Evolutionary conservation across 2,888 invertebrate species (phyloP).

Genomic region (Hipparchia sbordonii): DNA sequence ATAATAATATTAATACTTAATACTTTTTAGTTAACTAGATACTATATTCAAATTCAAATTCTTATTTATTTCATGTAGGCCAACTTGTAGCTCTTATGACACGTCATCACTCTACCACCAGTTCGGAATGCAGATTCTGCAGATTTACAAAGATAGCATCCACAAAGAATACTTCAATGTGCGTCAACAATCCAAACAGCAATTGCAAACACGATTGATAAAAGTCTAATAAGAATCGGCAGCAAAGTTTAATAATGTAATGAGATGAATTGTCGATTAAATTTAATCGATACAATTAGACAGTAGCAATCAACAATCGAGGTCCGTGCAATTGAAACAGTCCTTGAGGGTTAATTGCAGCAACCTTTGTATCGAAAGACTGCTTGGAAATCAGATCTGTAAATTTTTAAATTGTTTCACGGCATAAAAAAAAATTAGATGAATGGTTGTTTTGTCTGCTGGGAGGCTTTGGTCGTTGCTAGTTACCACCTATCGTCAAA

Average conservation of each 20-base stretch:
- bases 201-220: constrained; percentile 2
- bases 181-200: neutral
- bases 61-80: no score
- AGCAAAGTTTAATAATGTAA: constrained; percentile 12
- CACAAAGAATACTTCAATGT: no score
- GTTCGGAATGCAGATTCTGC: no score
- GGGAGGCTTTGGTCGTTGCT: no score
- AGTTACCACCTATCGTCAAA: no score
- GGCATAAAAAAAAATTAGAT: neutral
- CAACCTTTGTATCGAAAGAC: constrained; percentile 1
- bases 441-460: no score
- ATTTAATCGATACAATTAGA: constrained; percentile 22
- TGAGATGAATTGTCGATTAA: constrained; percentile 11
- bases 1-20: no score
- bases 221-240: neutral
- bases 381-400: neutral
- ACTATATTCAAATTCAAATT: no score
- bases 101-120: no score
- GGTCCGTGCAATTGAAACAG: constrained; percentile 16
- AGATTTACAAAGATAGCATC: no score
- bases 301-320: constrained; percentile 21
- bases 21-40: no score
- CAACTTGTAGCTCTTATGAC: no score
- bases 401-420: neutral
- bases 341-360: neutral